Conservation (phyloP, 2,888 invertebrate genomes). For the Hydraecia micacea region DNA sequence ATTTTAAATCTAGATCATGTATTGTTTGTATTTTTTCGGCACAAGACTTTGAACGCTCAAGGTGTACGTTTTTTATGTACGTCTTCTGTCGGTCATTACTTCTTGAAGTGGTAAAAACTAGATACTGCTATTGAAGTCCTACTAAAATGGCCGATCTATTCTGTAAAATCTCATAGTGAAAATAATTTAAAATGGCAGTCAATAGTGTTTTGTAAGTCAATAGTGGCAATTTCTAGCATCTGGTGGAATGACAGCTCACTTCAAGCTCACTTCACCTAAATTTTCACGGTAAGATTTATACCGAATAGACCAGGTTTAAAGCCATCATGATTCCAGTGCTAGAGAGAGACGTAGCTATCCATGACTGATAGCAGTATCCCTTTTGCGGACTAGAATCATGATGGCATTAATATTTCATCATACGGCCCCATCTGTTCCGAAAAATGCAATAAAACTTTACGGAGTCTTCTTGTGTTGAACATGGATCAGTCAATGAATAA, state of each 20-base stretch:
- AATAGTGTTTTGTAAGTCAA: not conserved
- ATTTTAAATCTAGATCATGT: not conserved
- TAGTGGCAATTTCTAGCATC: not conserved
- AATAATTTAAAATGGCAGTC: not conserved
- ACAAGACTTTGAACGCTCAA: not conserved
- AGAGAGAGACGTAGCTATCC: not conserved
- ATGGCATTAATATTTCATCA: no score
- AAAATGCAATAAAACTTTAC: not conserved
- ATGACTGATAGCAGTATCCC: no score
- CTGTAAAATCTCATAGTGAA: not conserved
- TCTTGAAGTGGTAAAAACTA: not conserved
- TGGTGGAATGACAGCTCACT: not conserved
- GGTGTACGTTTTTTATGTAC: no score
- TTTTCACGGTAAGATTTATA: not conserved
- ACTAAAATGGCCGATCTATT: not conserved
- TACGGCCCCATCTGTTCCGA: not conserved
- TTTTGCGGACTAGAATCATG: no score
- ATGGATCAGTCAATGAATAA: not conserved
- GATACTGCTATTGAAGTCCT: not conserved
- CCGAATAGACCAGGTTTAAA: not conserved
- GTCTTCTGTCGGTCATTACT: not conserved
- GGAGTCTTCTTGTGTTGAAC: no score
- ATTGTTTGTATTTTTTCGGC: not conserved
- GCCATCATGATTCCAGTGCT: no score
- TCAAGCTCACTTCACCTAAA: not conserved